Percentiles rank a stretch among this genome's conserved stretches.
Conservation (phyloP, 2,113 vertebrate species). For the Aldabrachelys gigantea region DNA sequence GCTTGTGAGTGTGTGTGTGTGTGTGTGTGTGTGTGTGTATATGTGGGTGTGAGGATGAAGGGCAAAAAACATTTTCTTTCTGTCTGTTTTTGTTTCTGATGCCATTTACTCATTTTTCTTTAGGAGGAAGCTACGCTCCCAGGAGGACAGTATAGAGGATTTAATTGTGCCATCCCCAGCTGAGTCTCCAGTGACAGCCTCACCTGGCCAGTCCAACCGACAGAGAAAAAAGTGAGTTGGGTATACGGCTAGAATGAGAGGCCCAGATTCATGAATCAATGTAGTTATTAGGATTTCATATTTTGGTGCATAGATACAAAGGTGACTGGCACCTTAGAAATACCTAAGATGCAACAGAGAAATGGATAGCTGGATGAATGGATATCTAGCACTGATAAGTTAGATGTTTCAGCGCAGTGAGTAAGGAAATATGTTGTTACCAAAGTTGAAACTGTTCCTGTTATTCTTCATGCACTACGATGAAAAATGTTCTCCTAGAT, state of each 20-base stretch:
- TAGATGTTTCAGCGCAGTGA: rapidly evolving
- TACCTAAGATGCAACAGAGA: not conserved
- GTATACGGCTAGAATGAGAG: not conserved
- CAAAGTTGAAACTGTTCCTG: not conserved
- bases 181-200: constrained; percentile 67
- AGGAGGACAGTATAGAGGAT: constrained; percentile 64
- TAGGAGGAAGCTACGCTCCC: constrained; percentile 65
- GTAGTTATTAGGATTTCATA: rapidly evolving
- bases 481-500: not conserved
- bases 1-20: not conserved
- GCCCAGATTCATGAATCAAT: not conserved
- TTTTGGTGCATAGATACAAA: rapidly evolving
- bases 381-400: rapidly evolving
- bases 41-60: not conserved
- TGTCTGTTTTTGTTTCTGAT: not conserved
- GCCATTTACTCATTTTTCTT: not conserved
- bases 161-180: constrained; percentile 16
- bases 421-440: too few species aligned
- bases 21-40: not conserved
- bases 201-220: constrained; percentile 67
- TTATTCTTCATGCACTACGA: not conserved
- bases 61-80: not conserved
- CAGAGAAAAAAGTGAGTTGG: constrained; percentile 75
- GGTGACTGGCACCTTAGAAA: not conserved
- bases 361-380: not conserved